Evolutionary conservation across 2,797 vertebrate genomes (phyloP).

Genomic region (Perodicticus potto): DNA sequence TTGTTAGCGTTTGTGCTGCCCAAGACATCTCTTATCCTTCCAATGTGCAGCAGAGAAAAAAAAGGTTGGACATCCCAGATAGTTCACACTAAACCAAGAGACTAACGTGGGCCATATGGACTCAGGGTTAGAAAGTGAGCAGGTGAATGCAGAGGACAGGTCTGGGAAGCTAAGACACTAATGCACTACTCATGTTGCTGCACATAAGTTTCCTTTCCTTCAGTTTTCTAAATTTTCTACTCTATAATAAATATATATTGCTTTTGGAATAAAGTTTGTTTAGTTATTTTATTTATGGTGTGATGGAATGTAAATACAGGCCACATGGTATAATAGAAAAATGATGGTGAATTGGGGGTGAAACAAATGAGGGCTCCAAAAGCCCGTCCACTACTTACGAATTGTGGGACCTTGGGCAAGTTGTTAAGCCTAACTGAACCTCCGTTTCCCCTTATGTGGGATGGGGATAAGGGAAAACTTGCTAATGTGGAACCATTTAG

Average conservation of each 20-base stretch:
- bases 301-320: background rate
- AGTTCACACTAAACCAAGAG: background rate
- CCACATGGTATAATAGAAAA: background rate
- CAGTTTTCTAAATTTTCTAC: conserved; percentile 43
- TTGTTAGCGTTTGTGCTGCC: too few relatives aligned
- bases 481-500: background rate
- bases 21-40: too few relatives aligned
- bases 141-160: background rate
- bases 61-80: too few relatives aligned
- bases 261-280: conserved; percentile 36
- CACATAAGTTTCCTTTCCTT: background rate
- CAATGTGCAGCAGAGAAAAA: too few relatives aligned
- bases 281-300: background rate
- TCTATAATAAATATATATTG: background rate
- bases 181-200: background rate
- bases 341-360: background rate
- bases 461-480: background rate
- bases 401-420: background rate
- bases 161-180: background rate
- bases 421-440: background rate
- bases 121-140: background rate
- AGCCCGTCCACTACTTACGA: background rate
- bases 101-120: background rate
- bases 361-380: background rate
- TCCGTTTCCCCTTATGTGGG: background rate